Evolutionary conservation across 92 coral and sea anemone species (phyloP).

Genomic region (Phymanthus crucifer): DNA sequence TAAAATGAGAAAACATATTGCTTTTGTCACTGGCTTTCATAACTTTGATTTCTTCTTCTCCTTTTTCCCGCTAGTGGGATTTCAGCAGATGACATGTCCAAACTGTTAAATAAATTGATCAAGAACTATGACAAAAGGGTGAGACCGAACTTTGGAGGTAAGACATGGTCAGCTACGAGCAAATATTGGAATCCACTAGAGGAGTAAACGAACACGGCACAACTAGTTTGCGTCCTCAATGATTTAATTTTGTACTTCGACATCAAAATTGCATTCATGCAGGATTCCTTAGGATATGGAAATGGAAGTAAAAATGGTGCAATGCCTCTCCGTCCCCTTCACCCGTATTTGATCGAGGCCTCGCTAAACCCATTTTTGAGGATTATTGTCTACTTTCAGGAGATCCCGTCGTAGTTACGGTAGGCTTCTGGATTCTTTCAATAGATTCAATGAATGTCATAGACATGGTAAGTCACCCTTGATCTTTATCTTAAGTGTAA

Average conservation of each 20-base stretch:
- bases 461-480: slow-evolving; percentile 77
- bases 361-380: background rate
- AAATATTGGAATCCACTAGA: too few species aligned
- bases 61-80: background rate
- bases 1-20: too few species aligned
- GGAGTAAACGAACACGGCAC: too few species aligned
- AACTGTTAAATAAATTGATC: slow-evolving; percentile 64
- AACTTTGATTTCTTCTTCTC: too few species aligned
- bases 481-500: too few species aligned
- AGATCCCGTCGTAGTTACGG: slow-evolving; percentile 61
- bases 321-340: too few species aligned
- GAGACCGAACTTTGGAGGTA: slow-evolving; percentile 93
- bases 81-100: slow-evolving; percentile 53
- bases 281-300: too few species aligned
- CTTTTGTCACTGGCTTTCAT: background rate
- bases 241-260: too few species aligned
- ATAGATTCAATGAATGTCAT: slow-evolving; percentile 71
- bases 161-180: background rate
- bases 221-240: too few species aligned
- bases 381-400: slow-evolving; percentile 35
- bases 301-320: too few species aligned
- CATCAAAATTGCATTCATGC: too few species aligned
- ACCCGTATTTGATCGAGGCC: background rate
- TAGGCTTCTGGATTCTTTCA: slow-evolving; percentile 79
- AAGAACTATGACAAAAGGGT: slow-evolving; percentile 74